A percentile compares a stretch with the other conserved stretches of the same genome.
phyloP scores from a whole-genome alignment of 1,140 invertebrate species.

The Brachionus angularis region DNA sequence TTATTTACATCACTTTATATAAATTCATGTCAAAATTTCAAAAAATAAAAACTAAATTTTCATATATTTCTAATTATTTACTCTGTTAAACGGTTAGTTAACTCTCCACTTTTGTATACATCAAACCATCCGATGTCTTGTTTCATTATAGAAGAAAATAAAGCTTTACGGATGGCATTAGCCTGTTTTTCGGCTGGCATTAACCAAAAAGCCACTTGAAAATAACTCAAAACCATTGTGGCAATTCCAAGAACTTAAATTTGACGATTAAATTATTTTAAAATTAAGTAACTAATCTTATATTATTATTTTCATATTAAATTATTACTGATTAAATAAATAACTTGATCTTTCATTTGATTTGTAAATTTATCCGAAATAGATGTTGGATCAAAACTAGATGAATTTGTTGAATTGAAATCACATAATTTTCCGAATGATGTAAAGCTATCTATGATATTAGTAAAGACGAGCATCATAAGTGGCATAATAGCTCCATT shows the following conservation, averaged over 20 bases:
- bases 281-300: too few species aligned
- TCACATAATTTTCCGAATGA: conserved; percentile 16
- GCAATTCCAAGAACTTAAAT: too few species aligned
- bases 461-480: conserved; percentile 57
- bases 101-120: conserved; percentile 75
- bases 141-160: conserved; percentile 71
- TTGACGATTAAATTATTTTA: too few species aligned
- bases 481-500: conserved; percentile 52
- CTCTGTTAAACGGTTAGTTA: conserved; percentile 70
- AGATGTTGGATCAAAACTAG: not conserved
- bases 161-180: conserved; percentile 48
- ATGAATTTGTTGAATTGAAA: not conserved
- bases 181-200: conserved; percentile 51
- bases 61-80: too few species aligned
- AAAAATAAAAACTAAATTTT: too few species aligned
- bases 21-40: too few species aligned
- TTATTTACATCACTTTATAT: conserved; percentile 79
- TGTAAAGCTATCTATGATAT: conserved; percentile 45
- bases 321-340: conserved; percentile 29
- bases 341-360: conserved; percentile 3
- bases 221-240: conserved; percentile 46
- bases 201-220: conserved; percentile 50
- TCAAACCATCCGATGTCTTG: conserved; percentile 91
- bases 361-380: not conserved
- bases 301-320: too few species aligned